Evolutionary conservation across 2,888 invertebrate species (phyloP).

Genomic region (Tenthredo mesomela): DNA sequence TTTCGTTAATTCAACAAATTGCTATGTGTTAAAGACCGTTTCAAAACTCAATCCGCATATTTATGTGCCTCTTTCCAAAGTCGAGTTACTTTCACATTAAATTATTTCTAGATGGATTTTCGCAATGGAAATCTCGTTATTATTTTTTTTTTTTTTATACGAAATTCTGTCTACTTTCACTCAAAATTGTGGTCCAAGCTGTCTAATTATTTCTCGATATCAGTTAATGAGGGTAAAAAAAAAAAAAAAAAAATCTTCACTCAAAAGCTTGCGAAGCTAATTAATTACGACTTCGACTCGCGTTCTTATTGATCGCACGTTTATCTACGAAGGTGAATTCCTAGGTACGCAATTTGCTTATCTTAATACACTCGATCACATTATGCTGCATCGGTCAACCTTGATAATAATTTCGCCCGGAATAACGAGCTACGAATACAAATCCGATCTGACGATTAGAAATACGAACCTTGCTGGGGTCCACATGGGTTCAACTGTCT

Average conservation of each 20-base stretch:
- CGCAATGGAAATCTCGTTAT: not conserved
- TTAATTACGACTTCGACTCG: not conserved
- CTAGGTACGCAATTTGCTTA: not conserved
- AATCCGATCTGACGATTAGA: not conserved
- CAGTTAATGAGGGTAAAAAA: not conserved
- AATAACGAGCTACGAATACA: not conserved
- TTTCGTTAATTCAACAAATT: not conserved
- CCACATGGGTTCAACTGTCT: not conserved
- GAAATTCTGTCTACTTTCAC: not conserved
- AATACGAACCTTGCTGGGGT: not conserved
- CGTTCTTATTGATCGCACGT: not conserved
- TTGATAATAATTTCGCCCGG: not conserved
- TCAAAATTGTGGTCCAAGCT: not conserved
- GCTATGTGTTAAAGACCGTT: not conserved
- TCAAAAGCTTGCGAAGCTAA: not conserved
- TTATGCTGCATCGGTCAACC: not conserved
- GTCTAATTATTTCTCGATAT: not conserved
- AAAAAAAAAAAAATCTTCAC: not conserved
- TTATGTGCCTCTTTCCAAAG: not conserved
- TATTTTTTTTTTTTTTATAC: not conserved
- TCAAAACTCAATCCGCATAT: not conserved
- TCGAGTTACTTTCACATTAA: not conserved
- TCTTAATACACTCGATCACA: not conserved
- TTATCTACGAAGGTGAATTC: not conserved
- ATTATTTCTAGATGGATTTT: not conserved